Conservation (phyloP, 2,113 vertebrate species). For the Monopterus albus region DNA sequence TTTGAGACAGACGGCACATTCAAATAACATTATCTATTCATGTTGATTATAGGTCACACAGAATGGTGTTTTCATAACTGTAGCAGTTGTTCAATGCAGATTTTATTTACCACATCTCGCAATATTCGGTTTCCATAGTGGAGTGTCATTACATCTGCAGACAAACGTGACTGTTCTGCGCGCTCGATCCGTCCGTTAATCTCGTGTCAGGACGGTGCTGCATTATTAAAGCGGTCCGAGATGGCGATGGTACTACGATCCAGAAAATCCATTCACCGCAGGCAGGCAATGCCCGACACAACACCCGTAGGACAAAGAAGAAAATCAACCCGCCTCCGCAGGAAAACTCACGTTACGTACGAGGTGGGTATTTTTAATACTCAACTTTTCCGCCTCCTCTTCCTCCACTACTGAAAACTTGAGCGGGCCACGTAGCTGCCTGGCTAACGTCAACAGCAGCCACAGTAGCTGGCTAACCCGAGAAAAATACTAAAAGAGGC, state of each 20-base stretch:
- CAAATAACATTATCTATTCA: fast-evolving
- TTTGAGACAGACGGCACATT: not conserved
- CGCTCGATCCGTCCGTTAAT: not conserved
- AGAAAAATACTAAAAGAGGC: not conserved
- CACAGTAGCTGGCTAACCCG: constrained; percentile 12
- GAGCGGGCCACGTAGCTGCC: constrained; percentile 71
- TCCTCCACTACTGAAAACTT: constrained; percentile 53
- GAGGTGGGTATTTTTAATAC: constrained; percentile 64
- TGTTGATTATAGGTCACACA: too few relatives aligned
- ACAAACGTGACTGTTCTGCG: not conserved
- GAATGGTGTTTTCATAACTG: fast-evolving
- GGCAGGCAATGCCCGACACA: fast-evolving
- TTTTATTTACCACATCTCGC: not conserved
- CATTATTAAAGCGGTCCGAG: constrained; percentile 16
- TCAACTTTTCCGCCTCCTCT: constrained; percentile 73
- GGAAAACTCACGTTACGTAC: not conserved
- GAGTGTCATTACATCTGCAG: not conserved
- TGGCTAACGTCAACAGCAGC: constrained; percentile 15
- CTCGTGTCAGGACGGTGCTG: constrained; percentile 2
- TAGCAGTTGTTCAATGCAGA: too few relatives aligned
- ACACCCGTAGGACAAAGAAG: not conserved
- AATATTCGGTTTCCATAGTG: not conserved
- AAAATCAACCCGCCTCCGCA: constrained; percentile 34
- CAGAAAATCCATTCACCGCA: constrained; percentile 9
- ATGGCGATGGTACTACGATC: constrained; percentile 69